Conservation (phyloP, 1,140 invertebrate genomes). For the Acyrthosiphon pisum region DNA sequence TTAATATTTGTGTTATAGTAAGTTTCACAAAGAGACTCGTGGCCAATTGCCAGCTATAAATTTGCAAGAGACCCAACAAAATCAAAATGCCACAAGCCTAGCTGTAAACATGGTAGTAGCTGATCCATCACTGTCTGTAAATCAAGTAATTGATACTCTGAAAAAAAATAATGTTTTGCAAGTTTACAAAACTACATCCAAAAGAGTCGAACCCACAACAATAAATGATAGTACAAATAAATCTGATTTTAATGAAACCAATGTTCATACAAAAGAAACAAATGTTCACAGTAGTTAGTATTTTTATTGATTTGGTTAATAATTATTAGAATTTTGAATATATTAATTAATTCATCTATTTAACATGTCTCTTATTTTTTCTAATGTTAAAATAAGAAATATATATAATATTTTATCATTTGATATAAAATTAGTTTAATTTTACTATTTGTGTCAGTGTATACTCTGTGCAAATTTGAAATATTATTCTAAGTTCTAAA, state of each 20-base stretch:
- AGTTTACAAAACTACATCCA: neutral
- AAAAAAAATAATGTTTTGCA: conserved; percentile 17
- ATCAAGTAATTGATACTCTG: conserved; percentile 5
- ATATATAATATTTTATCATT: neutral
- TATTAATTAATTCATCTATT: neutral
- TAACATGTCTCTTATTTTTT: neutral
- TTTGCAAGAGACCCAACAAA: neutral
- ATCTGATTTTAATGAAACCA: neutral
- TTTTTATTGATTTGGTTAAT: neutral
- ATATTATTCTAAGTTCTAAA: neutral
- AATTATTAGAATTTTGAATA: conserved; percentile 9
- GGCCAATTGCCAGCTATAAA: neutral
- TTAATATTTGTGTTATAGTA: neutral
- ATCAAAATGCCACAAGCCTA: conserved; percentile 12
- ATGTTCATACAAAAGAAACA: neutral
- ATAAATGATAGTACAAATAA: neutral
- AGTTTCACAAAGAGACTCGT: conserved; percentile 28
- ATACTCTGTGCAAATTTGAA: neutral
- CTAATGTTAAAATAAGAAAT: neutral
- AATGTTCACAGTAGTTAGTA: neutral
- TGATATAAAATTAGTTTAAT: neutral
- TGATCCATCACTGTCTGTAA: neutral
- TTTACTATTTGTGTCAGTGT: neutral
- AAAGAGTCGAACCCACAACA: neutral
- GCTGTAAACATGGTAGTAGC: neutral